Evolutionary conservation across 2,888 invertebrate genomes (phyloP).

Genomic region (Spisula solida): DNA sequence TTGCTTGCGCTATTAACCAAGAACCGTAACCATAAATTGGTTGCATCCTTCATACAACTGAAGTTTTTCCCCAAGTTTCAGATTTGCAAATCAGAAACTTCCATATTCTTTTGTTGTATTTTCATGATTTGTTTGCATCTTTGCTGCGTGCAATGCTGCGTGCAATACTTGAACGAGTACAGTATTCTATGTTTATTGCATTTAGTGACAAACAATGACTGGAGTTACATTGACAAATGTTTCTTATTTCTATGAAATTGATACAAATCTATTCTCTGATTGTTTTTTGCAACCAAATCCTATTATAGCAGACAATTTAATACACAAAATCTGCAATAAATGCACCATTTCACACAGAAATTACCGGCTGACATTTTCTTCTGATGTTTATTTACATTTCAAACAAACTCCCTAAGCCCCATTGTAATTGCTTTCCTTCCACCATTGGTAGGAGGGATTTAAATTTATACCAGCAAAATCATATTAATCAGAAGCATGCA

Average conservation of each 20-base stretch:
- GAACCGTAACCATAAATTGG: too few relatives aligned
- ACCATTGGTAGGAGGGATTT: neutral
- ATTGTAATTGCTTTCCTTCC: neutral
- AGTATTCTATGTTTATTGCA: neutral
- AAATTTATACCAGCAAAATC: constrained; percentile 6
- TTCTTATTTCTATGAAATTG: neutral
- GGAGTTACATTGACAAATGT: neutral
- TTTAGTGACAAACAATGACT: neutral
- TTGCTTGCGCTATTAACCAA: too few relatives aligned
- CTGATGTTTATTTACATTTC: constrained; percentile 6
- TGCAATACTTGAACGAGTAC: too few relatives aligned
- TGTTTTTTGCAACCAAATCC: constrained; percentile 20
- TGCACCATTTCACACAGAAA: neutral
- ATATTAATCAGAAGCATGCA: constrained; percentile 16
- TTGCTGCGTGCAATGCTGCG: too few relatives aligned
- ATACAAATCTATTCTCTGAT: constrained; percentile 6
- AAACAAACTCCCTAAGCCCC: neutral
- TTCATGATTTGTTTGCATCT: too few relatives aligned
- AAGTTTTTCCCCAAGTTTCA: too few relatives aligned
- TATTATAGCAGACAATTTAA: neutral
- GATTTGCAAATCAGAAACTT: too few relatives aligned
- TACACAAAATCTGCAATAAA: neutral
- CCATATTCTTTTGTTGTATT: too few relatives aligned
- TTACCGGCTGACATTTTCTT: neutral
- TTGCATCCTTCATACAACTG: too few relatives aligned